These are phyloP conservation scores for Cephus pygmeus DNA, from an alignment of 2,888 invertebrate species.

Conservation along the genomic window DNA sequence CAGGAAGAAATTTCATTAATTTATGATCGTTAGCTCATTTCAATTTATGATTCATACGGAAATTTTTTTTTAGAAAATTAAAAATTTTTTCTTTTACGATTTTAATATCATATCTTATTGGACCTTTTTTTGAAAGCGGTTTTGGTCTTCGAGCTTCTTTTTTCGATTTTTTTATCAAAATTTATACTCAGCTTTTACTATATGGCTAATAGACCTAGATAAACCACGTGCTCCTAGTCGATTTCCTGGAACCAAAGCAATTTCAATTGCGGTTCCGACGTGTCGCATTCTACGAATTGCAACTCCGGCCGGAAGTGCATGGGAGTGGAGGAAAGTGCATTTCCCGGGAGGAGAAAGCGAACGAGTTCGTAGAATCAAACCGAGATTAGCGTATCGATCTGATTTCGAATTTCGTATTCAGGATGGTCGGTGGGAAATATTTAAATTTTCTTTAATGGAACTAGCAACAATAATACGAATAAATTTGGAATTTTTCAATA, in stretches of 20 bases:
- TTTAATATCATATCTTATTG: neutral
- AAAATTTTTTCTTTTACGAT: neutral
- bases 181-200: neutral
- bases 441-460: too few relatives aligned
- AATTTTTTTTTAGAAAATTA: neutral
- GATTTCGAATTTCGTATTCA: neutral
- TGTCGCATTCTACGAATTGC: neutral
- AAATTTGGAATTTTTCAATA: neutral
- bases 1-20: neutral
- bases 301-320: neutral
- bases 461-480: neutral
- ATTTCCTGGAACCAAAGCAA: neutral
- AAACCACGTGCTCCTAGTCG: neutral
- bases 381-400: neutral
- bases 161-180: neutral
- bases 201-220: neutral
- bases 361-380: neutral
- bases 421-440: neutral
- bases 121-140: too few relatives aligned
- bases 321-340: neutral
- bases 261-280: neutral
- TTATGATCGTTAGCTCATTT: neutral
- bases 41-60: neutral
- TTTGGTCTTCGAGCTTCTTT: neutral
- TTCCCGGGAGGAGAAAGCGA: neutral